These are phyloP conservation scores for Pseudochaenichthys georgianus DNA, from an alignment of 2,797 vertebrate genomes.

Conservation along the genomic window DNA sequence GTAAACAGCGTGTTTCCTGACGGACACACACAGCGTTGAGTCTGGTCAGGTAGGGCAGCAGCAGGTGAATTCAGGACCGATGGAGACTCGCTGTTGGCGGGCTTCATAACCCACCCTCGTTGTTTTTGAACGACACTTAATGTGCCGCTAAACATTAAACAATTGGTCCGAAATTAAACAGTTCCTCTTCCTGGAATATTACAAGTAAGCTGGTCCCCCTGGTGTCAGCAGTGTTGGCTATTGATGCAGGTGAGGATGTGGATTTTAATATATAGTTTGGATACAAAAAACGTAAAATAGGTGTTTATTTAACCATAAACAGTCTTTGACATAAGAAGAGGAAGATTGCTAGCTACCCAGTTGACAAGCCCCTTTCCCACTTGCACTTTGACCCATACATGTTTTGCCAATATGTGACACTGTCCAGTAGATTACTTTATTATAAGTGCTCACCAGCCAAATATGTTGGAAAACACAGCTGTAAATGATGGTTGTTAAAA, in stretches of 20 bases:
- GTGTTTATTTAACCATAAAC: neutral
- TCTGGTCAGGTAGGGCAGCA: too few species aligned
- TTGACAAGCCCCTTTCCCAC: constrained; percentile 6
- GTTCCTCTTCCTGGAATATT: neutral
- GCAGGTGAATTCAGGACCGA: too few species aligned
- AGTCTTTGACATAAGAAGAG: neutral
- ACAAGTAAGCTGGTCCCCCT: constrained; percentile 14
- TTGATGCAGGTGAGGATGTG: constrained; percentile 3
- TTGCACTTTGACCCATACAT: constrained; percentile 27
- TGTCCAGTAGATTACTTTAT: too few species aligned
- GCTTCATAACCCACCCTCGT: too few species aligned
- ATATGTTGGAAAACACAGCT: neutral
- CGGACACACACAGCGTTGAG: too few species aligned
- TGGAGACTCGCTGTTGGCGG: too few species aligned
- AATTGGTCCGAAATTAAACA: too few species aligned
- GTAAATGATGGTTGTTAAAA: neutral
- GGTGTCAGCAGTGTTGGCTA: neutral
- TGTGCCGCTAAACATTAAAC: too few species aligned
- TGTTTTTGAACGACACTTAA: too few species aligned
- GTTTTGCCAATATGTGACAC: constrained; percentile 6
- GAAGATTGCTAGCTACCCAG: neutral
- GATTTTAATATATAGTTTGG: constrained; percentile 4
- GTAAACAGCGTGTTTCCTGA: too few species aligned
- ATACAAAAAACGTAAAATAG: neutral
- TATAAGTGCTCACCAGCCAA: neutral